Evolutionary conservation across 2,888 invertebrate species (phyloP).

Genomic region (Gerris lacustris): DNA sequence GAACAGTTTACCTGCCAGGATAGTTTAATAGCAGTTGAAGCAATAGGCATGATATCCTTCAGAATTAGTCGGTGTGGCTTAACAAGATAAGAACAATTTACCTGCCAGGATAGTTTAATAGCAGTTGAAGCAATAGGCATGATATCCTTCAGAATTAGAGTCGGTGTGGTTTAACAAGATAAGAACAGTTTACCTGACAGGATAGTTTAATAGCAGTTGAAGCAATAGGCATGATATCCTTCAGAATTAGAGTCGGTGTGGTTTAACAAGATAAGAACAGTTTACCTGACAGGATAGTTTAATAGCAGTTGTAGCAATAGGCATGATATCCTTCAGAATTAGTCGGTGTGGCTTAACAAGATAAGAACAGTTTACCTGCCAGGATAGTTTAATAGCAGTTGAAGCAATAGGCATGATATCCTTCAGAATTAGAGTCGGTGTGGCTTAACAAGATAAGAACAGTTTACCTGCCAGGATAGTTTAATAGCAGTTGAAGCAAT

Average conservation of each 20-base stretch:
- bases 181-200: constrained; percentile 51
- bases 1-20: constrained; percentile 54
- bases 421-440: constrained; percentile 59
- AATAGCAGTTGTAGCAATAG: constrained; percentile 61
- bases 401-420: constrained; percentile 55
- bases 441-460: not conserved
- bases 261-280: not conserved
- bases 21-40: constrained; percentile 62
- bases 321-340: constrained; percentile 50
- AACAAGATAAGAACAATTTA: constrained; percentile 31
- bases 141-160: constrained; percentile 55
- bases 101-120: constrained; percentile 67
- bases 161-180: constrained; percentile 39
- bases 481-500: constrained; percentile 62
- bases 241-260: constrained; percentile 62
- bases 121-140: constrained; percentile 60
- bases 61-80: constrained; percentile 54
- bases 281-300: constrained; percentile 65
- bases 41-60: constrained; percentile 49
- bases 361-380: constrained; percentile 47
- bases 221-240: constrained; percentile 51
- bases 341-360: constrained; percentile 43
- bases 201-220: constrained; percentile 63
- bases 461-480: constrained; percentile 60
- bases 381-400: constrained; percentile 62